These are phyloP conservation scores for Brachystomella parvula DNA, from an alignment of 1,140 invertebrate species.

Conservation along the genomic window DNA sequence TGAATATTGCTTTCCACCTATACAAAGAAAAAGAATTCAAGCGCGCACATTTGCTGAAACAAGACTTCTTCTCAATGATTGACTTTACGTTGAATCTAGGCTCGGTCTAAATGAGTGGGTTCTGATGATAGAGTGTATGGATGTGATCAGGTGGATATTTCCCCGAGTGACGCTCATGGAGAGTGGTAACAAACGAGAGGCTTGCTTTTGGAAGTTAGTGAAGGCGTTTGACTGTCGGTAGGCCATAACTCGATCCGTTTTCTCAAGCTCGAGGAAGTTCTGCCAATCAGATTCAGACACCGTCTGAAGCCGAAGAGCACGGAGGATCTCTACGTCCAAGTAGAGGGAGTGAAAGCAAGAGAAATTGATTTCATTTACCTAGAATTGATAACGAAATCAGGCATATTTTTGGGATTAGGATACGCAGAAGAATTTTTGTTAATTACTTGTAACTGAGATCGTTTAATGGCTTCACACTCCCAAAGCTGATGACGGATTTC, in stretches of 20 bases:
- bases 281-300: constrained; percentile 20
- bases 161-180: constrained; percentile 26
- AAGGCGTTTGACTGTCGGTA: constrained; percentile 24
- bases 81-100: constrained; percentile 28
- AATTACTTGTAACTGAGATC: no score
- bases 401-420: no score
- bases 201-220: constrained; percentile 18
- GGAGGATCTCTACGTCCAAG: constrained; percentile 32
- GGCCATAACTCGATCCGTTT: constrained; percentile 16
- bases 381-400: no score
- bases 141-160: constrained; percentile 30
- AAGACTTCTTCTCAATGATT: background rate
- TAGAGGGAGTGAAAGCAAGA: constrained; percentile 33
- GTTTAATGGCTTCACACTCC: constrained; percentile 30
- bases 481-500: constrained; percentile 19
- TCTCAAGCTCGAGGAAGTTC: constrained; percentile 23
- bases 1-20: constrained; percentile 34
- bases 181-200: constrained; percentile 23
- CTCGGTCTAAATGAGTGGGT: constrained; percentile 31
- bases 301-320: constrained; percentile 28
- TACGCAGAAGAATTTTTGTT: no score
- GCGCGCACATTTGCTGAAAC: background rate
- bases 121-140: constrained; percentile 32
- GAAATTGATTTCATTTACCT: no score
- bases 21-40: constrained; percentile 9